Evolutionary conservation across 2,797 vertebrate species (phyloP).

Genomic region (Ctenopoma multispine): DNA sequence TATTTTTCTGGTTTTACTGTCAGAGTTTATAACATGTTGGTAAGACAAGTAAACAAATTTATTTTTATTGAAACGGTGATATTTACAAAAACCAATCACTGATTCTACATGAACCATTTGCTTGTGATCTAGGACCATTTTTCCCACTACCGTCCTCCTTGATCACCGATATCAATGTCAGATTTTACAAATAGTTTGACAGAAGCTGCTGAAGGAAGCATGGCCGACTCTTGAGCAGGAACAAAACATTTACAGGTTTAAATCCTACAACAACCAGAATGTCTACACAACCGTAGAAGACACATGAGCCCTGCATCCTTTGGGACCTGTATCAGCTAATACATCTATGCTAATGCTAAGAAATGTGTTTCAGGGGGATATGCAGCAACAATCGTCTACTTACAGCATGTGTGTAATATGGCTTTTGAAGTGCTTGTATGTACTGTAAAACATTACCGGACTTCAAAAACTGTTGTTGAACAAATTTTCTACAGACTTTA

Average conservation of each 20-base stretch:
- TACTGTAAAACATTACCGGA: background rate
- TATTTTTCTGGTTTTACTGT: background rate
- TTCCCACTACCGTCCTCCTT: background rate
- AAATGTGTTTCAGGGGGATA: background rate
- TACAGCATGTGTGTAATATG: constrained; percentile 32
- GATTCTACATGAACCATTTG: background rate
- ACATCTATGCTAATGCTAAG: background rate
- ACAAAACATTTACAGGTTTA: background rate
- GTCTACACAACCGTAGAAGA: background rate
- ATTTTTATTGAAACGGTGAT: background rate
- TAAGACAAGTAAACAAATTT: background rate
- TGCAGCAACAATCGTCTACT: constrained; percentile 17
- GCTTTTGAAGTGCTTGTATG: constrained; percentile 18
- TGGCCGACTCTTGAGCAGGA: background rate
- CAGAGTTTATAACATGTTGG: background rate
- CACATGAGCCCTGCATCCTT: background rate
- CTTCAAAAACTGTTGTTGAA: constrained; percentile 8
- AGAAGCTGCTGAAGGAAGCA: constrained; percentile 10
- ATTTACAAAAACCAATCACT: background rate
- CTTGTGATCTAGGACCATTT: constrained; percentile 3
- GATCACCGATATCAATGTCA: background rate
- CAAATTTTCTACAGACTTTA: background rate
- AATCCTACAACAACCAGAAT: background rate
- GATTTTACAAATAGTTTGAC: background rate
- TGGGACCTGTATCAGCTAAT: background rate